Evolutionary conservation across 2,888 invertebrate genomes (phyloP).

Genomic region (Eurois occulta): DNA sequence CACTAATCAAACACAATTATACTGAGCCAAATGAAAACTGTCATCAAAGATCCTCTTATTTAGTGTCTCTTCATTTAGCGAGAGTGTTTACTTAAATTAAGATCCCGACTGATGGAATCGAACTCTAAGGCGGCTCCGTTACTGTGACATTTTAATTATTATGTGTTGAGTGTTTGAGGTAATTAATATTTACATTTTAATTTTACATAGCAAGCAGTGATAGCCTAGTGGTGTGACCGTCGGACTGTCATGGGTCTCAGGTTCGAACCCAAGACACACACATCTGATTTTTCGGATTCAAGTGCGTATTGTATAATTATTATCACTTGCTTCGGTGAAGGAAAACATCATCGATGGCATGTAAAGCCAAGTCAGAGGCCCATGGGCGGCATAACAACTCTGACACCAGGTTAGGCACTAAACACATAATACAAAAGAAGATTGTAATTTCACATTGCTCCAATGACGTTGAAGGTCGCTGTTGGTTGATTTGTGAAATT

Average conservation of each 20-base stretch:
- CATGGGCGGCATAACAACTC: too few species aligned
- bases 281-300: too few species aligned
- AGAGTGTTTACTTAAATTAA: slow-evolving; percentile 88
- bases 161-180: slow-evolving; percentile 51
- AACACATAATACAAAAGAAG: too few species aligned
- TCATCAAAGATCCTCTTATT: slow-evolving; percentile 78
- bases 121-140: slow-evolving; percentile 66
- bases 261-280: too few species aligned
- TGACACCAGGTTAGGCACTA: too few species aligned
- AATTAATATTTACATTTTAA: slow-evolving; percentile 27
- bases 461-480: background rate
- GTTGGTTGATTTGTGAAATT: background rate
- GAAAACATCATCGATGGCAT: too few species aligned
- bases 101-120: slow-evolving; percentile 77
- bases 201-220: too few species aligned
- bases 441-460: background rate
- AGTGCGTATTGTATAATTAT: too few species aligned
- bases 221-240: too few species aligned
- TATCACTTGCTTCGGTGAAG: too few species aligned
- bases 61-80: slow-evolving; percentile 83
- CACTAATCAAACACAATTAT: slow-evolving; percentile 81
- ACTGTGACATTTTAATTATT: slow-evolving; percentile 72
- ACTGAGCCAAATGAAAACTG: slow-evolving; percentile 77
- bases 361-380: too few species aligned
- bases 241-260: too few species aligned